Conservation (phyloP, 2,888 invertebrate genomes). For the Listrodromus nycthemerus region DNA sequence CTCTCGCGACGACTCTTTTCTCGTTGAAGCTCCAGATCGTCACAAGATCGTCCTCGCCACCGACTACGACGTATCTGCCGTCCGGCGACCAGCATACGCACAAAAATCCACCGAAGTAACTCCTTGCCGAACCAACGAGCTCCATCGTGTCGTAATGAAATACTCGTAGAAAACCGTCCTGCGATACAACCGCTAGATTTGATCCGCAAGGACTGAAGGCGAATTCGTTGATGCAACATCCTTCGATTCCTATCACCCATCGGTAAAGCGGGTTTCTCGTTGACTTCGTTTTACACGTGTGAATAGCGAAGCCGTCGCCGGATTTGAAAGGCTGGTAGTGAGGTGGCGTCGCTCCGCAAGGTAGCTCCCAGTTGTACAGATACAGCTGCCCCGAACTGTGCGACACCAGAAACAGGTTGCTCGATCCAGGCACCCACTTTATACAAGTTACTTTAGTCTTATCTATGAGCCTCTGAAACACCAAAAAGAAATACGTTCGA, state of each 20-base stretch:
- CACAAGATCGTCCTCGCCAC: slow-evolving; percentile 99
- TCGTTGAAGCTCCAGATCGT: slow-evolving; percentile 98
- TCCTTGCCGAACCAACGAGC: slow-evolving; percentile 95
- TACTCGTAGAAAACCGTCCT: slow-evolving; percentile 97
- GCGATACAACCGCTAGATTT: slow-evolving; percentile 97
- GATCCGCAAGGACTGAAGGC: slow-evolving; percentile 98
- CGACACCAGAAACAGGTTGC: slow-evolving; percentile 96
- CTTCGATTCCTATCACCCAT: slow-evolving; percentile 94
- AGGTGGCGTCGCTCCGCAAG: slow-evolving; percentile 95
- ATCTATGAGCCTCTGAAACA: slow-evolving; percentile 94
- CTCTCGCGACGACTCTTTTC: slow-evolving; percentile 97
- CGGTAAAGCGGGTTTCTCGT: slow-evolving; percentile 98
- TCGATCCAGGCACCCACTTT: slow-evolving; percentile 98
- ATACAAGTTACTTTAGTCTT: slow-evolving; percentile 98
- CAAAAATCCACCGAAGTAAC: slow-evolving; percentile 98
- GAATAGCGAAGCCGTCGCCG: slow-evolving; percentile 96
- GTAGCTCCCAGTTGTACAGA: slow-evolving; percentile 98
- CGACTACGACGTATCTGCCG: slow-evolving; percentile 96
- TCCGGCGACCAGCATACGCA: slow-evolving; percentile 99
- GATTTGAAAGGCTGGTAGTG: slow-evolving; percentile 98
- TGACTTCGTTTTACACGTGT: slow-evolving; percentile 98
- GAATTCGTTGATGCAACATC: slow-evolving; percentile 96
- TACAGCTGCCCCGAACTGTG: slow-evolving; percentile 98
- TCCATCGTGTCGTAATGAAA: slow-evolving; percentile 99
- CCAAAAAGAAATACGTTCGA: slow-evolving; percentile 11